Evolutionary conservation across 1,140 invertebrate species (phyloP).

Genomic region (Papilio machaon): DNA sequence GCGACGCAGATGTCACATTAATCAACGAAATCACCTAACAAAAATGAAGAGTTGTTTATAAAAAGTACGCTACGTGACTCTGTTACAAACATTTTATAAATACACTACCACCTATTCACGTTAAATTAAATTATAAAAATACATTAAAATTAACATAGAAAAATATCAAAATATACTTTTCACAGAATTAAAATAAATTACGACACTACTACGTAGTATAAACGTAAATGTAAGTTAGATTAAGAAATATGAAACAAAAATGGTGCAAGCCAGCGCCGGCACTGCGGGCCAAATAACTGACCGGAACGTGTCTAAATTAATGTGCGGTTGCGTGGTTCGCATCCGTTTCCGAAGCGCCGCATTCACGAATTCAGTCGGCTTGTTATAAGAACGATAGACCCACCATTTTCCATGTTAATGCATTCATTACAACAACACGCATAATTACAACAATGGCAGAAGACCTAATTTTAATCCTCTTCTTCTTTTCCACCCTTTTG

Average conservation of each 20-base stretch:
- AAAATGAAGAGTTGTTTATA: background rate
- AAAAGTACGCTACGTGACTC: background rate
- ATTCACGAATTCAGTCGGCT: conserved; percentile 15
- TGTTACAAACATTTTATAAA: background rate
- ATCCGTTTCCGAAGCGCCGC: conserved; percentile 31
- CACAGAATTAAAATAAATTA: background rate
- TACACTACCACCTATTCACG: too few species aligned
- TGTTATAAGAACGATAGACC: conserved; percentile 31
- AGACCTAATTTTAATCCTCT: background rate
- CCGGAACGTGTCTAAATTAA: conserved; percentile 38
- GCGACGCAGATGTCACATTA: conserved; percentile 11
- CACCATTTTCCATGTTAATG: background rate
- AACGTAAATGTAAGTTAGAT: conserved; percentile 10
- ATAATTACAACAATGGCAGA: background rate
- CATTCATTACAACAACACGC: conserved; percentile 9
- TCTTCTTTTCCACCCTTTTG: too few species aligned
- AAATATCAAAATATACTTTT: background rate
- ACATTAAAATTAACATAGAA: background rate
- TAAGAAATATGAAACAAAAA: conserved; percentile 27
- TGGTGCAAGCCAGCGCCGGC: conserved; percentile 13
- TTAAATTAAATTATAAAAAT: background rate
- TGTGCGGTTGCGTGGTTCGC: conserved; percentile 34
- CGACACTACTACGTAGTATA: conserved; percentile 4
- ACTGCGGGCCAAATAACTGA: conserved; percentile 35
- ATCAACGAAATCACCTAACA: conserved; percentile 9